Conservation (phyloP, 2,797 vertebrate genomes). For the Lindbergichthys nudifrons region DNA sequence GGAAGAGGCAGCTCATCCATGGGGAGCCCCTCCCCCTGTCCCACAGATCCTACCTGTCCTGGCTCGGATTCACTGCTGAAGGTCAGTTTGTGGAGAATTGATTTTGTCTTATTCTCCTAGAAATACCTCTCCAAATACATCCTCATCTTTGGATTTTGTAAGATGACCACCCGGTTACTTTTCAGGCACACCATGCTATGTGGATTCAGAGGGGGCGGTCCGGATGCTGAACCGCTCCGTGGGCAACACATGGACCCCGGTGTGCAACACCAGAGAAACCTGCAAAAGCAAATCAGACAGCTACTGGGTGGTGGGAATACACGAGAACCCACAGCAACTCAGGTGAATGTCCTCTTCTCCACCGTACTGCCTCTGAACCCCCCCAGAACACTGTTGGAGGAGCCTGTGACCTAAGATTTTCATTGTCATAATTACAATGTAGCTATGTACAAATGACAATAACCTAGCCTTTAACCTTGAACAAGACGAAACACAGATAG, state of each 20-base stretch:
- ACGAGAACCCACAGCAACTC: slow-evolving; percentile 95
- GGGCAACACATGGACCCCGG: slow-evolving; percentile 92
- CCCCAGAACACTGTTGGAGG: no score
- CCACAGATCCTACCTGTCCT: slow-evolving; percentile 86
- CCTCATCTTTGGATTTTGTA: not conserved
- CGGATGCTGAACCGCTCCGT: slow-evolving; percentile 92
- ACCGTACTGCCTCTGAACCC: no score
- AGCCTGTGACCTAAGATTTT: no score
- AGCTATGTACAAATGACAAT: no score
- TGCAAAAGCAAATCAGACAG: slow-evolving; percentile 95
- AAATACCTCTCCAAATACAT: no score
- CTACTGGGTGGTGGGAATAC: slow-evolving; percentile 95
- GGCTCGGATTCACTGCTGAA: slow-evolving; percentile 96
- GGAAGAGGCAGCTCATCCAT: slow-evolving; percentile 85
- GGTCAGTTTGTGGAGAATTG: slow-evolving; percentile 76
- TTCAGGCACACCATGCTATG: slow-evolving; percentile 91
- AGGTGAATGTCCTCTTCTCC: slow-evolving; percentile 80
- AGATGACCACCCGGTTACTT: not conserved
- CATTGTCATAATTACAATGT: no score
- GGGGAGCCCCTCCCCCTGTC: slow-evolving; percentile 91
- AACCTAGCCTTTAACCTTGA: no score
- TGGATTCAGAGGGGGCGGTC: slow-evolving; percentile 91
- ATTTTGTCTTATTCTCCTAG: not conserved
- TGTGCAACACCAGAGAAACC: slow-evolving; percentile 91
- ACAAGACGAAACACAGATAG: no score